These are phyloP conservation scores for Megaptera novaeangliae DNA, from an alignment of 2,113 vertebrate genomes.

Conservation along the genomic window DNA sequence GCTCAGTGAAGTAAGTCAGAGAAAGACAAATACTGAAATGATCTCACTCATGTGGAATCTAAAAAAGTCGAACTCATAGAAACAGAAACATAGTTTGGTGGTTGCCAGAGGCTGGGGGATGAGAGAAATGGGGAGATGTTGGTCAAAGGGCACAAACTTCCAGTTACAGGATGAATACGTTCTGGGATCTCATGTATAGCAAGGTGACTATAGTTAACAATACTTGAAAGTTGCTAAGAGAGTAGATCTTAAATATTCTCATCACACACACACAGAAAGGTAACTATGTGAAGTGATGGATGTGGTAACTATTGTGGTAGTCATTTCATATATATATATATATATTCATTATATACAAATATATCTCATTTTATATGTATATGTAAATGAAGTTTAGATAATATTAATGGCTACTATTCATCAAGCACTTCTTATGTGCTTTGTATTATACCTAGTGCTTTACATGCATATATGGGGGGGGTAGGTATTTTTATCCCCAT, in stretches of 20 bases:
- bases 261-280: background rate
- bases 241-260: background rate
- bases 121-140: background rate
- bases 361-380: background rate
- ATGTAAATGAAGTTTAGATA: background rate
- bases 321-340: background rate
- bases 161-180: background rate
- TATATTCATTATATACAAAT: background rate
- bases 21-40: background rate
- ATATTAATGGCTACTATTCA: background rate
- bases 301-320: background rate
- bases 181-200: background rate
- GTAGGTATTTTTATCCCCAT: background rate
- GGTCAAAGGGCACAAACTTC: background rate
- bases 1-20: background rate
- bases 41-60: background rate
- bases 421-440: background rate
- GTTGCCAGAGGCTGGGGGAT: background rate
- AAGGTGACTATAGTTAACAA: background rate
- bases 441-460: background rate
- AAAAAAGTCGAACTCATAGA: background rate
- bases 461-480: background rate
- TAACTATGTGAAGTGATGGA: background rate
- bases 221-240: background rate
- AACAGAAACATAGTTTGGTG: background rate